Base-by-base conservation (phyloP, 2,888 invertebrate species). In the Sminthurides aquaticus region DNA sequence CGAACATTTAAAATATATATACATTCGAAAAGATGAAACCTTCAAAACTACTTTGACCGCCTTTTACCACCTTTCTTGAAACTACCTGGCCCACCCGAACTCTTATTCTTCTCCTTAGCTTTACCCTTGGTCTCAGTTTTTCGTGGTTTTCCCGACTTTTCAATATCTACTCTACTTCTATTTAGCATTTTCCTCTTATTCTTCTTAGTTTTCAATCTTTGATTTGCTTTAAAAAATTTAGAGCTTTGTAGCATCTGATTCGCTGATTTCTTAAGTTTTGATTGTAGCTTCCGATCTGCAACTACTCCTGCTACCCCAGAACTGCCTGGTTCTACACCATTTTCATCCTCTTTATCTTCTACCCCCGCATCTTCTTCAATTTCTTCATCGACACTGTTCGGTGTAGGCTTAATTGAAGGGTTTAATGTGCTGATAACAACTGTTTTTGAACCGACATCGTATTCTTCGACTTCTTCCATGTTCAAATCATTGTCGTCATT, bases 401-500 rank as follows among this genome's bases (percentile, higher is more conserved):
- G 60, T 66, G 62, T 48, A 62, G 62, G 55, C 49, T 69, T 64
- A 20, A 71, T 61, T 28, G 64, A 63, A 15, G 69, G 66, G 49
- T 74, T 69, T 8, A 73, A 60, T 58, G 66, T 68, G 3, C 67
- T 71, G 20, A 74, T 72, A 18, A 66, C 68, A 1, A 74, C 74
- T 11, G 70, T 64, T 1, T 70, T 71, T 15, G 68, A 68, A 15
- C 74, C 74, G 2, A 74, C 26, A 20, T 69, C 67, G 48, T 67
- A 73, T 2, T 66, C 65, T 55, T 71, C 67, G n/a, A 58, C 59
- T 28, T 48, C 61, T 28, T 63, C 27, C 3, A 43, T 48, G 2
- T 64, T 65, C 59, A 52, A 62, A 34, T 34, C 24, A 28, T 49
- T 55, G 3, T 48, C 57, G 24, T 57, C 54, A 25, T 62, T 63